phyloP scores from a whole-genome alignment of 2,113 vertebrate species.

The Danionella cerebrum region DNA sequence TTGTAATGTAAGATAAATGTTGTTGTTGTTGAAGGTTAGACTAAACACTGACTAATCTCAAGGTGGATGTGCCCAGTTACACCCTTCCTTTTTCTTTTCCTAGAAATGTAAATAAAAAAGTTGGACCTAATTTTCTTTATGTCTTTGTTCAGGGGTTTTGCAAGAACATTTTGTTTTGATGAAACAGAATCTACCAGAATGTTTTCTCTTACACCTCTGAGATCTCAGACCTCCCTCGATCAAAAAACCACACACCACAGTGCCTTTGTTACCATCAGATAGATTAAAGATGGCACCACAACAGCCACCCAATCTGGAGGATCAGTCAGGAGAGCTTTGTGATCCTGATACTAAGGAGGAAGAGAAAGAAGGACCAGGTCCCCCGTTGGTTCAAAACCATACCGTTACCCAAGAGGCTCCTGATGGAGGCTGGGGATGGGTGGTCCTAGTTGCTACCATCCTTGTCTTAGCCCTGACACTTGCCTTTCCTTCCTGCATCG shows the following conservation, averaged over 20 bases:
- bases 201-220: conserved; percentile 10
- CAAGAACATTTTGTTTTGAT: conserved; percentile 1
- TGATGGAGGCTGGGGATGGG: conserved; percentile 82
- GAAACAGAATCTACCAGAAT: conserved; percentile 39
- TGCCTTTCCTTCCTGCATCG: conserved; percentile 76
- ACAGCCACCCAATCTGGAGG: conserved; percentile 12
- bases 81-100: no score
- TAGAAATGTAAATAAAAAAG: no score
- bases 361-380: neutral
- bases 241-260: neutral
- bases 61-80: no score
- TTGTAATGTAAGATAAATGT: no score
- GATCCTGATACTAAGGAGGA: conserved; percentile 39
- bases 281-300: conserved; percentile 1
- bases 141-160: neutral
- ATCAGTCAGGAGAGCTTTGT: conserved; percentile 19
- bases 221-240: neutral
- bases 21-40: no score
- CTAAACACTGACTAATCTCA: no score
- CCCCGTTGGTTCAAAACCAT: neutral
- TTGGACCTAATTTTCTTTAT: no score
- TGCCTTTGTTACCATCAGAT: conserved; percentile 15
- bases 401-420: conserved; percentile 39
- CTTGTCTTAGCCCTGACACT: conserved; percentile 74
- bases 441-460: conserved; percentile 74